phyloP scores from a whole-genome alignment of 2,888 invertebrate species.

The Camptogramma bilineatum region DNA sequence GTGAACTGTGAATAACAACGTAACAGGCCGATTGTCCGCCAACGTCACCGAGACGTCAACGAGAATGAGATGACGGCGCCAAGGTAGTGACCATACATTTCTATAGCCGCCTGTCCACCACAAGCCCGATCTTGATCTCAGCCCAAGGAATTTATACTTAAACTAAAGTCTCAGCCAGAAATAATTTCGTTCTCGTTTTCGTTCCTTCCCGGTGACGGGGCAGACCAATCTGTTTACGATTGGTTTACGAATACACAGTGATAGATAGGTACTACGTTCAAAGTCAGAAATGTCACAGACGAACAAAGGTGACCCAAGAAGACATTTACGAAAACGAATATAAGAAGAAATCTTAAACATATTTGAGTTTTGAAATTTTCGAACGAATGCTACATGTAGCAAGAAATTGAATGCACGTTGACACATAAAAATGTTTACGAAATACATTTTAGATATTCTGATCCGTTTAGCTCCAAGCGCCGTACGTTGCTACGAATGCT shows the following conservation, averaged over 20 bases:
- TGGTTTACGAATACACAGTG: too few relatives aligned
- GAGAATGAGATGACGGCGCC: too few relatives aligned
- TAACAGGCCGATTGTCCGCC: too few relatives aligned
- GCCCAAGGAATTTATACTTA: too few relatives aligned
- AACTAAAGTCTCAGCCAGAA: too few relatives aligned
- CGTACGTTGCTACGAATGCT: constrained; percentile 27
- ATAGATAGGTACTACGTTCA: neutral
- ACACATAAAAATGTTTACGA: constrained; percentile 25
- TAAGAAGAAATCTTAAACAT: neutral
- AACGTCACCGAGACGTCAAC: too few relatives aligned
- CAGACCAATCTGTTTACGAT: too few relatives aligned
- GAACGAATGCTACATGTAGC: constrained; percentile 15
- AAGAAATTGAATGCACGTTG: constrained; percentile 10
- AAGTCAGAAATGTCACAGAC: constrained; percentile 30
- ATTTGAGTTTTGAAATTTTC: neutral
- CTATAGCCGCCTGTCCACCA: too few relatives aligned
- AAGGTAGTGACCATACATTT: too few relatives aligned
- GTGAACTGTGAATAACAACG: neutral
- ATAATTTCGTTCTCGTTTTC: too few relatives aligned
- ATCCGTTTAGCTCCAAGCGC: constrained; percentile 31
- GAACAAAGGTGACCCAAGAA: constrained; percentile 27
- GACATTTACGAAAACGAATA: constrained; percentile 20
- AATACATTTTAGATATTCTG: constrained; percentile 37
- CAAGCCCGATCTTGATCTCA: too few relatives aligned
- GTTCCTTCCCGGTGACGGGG: too few relatives aligned